A percentile compares a stretch with the other conserved stretches of the same genome.
phyloP scores from a whole-genome alignment of 2,797 vertebrate species.

The Cirrhinus mrigala region DNA sequence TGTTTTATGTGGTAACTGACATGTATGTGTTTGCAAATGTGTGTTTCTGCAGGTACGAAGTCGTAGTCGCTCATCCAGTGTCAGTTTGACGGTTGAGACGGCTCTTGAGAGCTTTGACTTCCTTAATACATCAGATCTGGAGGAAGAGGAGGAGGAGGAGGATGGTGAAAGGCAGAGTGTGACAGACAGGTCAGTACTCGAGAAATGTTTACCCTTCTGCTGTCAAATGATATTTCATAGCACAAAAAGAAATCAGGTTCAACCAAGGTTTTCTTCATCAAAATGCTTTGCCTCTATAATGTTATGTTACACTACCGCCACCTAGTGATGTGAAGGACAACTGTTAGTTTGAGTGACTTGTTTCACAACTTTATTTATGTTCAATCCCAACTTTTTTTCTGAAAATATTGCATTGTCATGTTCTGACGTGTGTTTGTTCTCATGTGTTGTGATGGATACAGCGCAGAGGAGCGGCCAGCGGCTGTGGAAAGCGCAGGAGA shows the following conservation, averaged over 20 bases:
- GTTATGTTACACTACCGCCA: conserved; percentile 50
- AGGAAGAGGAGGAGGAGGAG: conserved; percentile 77
- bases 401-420: neutral
- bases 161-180: conserved; percentile 57
- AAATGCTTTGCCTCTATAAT: neutral
- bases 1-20: neutral
- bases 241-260: neutral
- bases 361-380: neutral
- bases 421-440: neutral
- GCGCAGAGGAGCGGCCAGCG: conserved; percentile 57
- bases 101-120: conserved; percentile 97
- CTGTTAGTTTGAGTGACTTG: too few relatives aligned
- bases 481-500: conserved; percentile 58
- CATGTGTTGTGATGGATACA: conserved; percentile 43
- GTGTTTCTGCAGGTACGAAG: conserved; percentile 77
- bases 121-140: conserved; percentile 87
- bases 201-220: neutral
- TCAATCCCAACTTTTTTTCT: neutral
- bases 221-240: neutral
- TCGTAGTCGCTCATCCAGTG: conserved; percentile 88
- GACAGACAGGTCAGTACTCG: conserved; percentile 69
- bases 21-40: conserved; percentile 8
- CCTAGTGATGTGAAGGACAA: conserved; percentile 56
- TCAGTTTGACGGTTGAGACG: conserved; percentile 92
- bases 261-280: neutral